Evolutionary conservation across 1,140 invertebrate genomes (phyloP).

Genomic region (Drosophila baimaii): DNA sequence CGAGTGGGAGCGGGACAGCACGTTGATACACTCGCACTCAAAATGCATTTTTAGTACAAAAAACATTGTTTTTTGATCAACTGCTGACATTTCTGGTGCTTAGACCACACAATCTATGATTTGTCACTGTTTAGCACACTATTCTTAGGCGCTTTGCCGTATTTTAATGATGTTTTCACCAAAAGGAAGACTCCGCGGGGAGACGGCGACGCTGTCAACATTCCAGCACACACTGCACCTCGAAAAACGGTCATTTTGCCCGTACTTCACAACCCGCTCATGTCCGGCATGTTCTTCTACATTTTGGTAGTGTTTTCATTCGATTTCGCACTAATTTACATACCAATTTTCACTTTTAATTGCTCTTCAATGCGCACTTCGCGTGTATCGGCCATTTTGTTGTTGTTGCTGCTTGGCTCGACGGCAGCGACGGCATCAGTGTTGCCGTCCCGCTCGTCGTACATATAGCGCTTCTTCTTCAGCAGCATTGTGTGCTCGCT

Average conservation of each 20-base stretch:
- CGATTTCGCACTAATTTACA: slow-evolving; percentile 84
- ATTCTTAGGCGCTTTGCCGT: background rate
- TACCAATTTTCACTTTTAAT: slow-evolving; percentile 95
- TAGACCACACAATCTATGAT: background rate
- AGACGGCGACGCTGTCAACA: slow-evolving; percentile 63
- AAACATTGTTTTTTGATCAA: slow-evolving; percentile 44
- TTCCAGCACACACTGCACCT: slow-evolving; percentile 73
- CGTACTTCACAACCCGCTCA: slow-evolving; percentile 31
- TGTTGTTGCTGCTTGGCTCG: slow-evolving; percentile 77
- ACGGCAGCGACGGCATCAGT: slow-evolving; percentile 63
- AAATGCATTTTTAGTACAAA: slow-evolving; percentile 66
- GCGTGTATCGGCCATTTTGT: slow-evolving; percentile 93
- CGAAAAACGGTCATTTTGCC: slow-evolving; percentile 43
- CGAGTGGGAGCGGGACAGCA: slow-evolving; percentile 59
- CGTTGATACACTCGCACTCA: slow-evolving; percentile 29
- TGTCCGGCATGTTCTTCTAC: slow-evolving; percentile 23
- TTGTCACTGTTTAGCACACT: slow-evolving; percentile 16
- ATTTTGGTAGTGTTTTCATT: slow-evolving; percentile 40
- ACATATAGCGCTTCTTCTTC: slow-evolving; percentile 83
- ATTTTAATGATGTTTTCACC: slow-evolving; percentile 31
- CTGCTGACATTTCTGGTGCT: background rate
- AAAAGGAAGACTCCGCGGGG: slow-evolving; percentile 29
- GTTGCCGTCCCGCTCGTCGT: slow-evolving; percentile 77
- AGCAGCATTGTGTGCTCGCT: slow-evolving; percentile 71
- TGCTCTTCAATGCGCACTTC: slow-evolving; percentile 93